Base-by-base conservation (phyloP, 2,113 vertebrate genomes). In the Tichodroma muraria region DNA sequence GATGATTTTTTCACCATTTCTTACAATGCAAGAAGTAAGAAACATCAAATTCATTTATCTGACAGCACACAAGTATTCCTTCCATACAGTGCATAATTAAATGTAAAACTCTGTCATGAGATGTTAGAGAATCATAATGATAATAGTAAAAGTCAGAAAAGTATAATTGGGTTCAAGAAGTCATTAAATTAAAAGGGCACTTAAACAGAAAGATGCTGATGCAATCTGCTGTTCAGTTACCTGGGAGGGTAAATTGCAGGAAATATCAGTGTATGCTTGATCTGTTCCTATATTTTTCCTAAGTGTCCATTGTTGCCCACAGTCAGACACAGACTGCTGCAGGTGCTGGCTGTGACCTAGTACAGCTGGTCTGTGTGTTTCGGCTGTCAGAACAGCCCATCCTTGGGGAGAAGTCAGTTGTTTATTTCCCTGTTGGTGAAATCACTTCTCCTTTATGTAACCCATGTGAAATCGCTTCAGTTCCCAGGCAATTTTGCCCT, bases 71-170 rank as follows among this genome's bases (percentile, higher is more conserved):
- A 87, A 78, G 45, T 49, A 50, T 89, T 94, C 76, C 35, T 80
- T 86, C 80, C 38, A 70, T 94, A 60, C 28, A 73, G 33, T 27
- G 25, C 78, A 84, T 91, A 93, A 94, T 91, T 90, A 83, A 88
- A 95, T 80, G 45, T 96, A 91, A 93, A 95, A 91, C 20, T 78
- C 73, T 91, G 56, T 87, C 73, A 84, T 63, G 42, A 94, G 64
- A 42, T 75, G 42, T 70, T 87, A 95, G 37, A 73, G 80, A 72
- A 73, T 69, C 84, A 76, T 72, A 90, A 64, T 44, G 69, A 66
- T 61, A 86, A 72, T 64, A 95, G 44, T 68, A 68, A 60, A 80
- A 89, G 73, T 86, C 69, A 73, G 68, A 33, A 49, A 84, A 87
- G 30, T 66, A 25, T 84, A 91, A 87, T 30, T 89, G 15, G 47